phyloP scores from a whole-genome alignment of 2,888 invertebrate genomes.

The Podabrus alpinus region DNA sequence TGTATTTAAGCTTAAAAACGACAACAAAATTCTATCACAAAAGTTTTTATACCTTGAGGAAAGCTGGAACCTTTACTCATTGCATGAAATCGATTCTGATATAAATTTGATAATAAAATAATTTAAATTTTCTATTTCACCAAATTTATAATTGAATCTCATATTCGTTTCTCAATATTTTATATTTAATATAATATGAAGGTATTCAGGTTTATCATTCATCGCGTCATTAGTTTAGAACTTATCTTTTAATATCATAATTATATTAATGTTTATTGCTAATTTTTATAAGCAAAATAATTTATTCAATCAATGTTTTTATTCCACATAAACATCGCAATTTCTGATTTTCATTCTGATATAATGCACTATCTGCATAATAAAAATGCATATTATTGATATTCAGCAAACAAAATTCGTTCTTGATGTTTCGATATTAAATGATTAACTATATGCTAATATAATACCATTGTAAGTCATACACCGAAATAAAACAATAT shows the following conservation, averaged over 20 bases:
- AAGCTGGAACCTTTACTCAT: neutral
- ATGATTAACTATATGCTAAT: neutral
- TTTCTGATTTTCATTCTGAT: neutral
- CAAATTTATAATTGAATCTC: neutral
- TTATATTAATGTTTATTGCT: neutral
- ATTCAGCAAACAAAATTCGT: neutral
- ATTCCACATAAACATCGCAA: neutral
- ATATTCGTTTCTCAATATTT: neutral
- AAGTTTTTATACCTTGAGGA: neutral
- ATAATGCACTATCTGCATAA: neutral
- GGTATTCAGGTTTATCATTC: neutral
- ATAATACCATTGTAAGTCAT: neutral
- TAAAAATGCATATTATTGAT: neutral
- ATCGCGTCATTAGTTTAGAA: neutral
- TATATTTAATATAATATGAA: no score
- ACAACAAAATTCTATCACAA: neutral
- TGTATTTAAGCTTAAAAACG: neutral
- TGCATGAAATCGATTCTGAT: neutral
- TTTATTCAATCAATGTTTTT: neutral
- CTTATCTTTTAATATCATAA: neutral
- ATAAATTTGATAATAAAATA: neutral
- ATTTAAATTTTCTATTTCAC: neutral
- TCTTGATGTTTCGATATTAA: neutral
- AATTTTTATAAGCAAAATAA: neutral
- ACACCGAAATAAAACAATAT: neutral